Percentiles rank a stretch among this genome's conserved stretches.
Conservation (phyloP, 2,113 vertebrate genomes). For the Rhinolophus sinicus region DNA sequence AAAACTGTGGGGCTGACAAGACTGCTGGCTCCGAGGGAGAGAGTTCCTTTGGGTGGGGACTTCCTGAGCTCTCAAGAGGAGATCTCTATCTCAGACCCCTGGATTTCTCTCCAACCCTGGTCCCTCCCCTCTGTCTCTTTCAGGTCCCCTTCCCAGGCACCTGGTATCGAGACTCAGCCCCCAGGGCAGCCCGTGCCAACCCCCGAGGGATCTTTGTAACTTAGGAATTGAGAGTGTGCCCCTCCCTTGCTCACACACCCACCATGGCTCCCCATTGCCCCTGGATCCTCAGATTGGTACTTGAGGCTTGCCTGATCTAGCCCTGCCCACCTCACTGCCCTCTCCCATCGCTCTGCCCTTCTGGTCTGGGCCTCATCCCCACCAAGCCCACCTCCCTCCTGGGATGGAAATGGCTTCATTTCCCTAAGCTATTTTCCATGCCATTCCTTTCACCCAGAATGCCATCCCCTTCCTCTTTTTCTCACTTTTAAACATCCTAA, state of each 20-base stretch:
- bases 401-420: neutral
- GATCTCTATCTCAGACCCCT: neutral
- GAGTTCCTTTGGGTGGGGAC: neutral
- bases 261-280: neutral
- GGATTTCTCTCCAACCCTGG: neutral
- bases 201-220: neutral
- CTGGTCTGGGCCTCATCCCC: neutral
- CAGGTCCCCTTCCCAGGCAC: neutral
- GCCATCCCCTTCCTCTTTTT: neutral
- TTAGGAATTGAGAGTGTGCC: neutral
- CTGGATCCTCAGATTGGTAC: neutral
- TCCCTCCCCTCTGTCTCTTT: neutral
- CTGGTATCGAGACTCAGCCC: neutral
- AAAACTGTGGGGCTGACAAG: neutral
- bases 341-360: neutral
- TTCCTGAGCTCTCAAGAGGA: neutral
- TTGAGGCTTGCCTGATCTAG: neutral
- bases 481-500: neutral
- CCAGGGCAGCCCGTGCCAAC: neutral
- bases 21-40: neutral
- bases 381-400: neutral
- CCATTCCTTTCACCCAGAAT: neutral
- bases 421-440: neutral
- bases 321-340: too few species aligned
- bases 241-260: neutral